These are phyloP conservation scores for Sericinus montela DNA, from an alignment of 2,888 invertebrate species.

Conservation along the genomic window DNA sequence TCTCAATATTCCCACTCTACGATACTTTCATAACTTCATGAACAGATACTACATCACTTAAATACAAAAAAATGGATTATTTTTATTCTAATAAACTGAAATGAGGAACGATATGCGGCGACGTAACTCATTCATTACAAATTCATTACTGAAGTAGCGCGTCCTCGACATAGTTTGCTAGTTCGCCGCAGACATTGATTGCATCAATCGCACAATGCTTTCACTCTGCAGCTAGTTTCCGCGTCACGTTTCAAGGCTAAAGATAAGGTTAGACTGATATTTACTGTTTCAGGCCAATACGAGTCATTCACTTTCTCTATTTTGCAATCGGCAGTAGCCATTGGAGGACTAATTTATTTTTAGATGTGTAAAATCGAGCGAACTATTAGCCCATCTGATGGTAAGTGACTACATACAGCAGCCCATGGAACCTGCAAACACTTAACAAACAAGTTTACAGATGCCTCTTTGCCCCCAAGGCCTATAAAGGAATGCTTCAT, in stretches of 20 bases:
- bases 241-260: conserved; percentile 74
- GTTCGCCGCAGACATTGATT: conserved; percentile 48
- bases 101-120: conserved; percentile 5
- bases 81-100: conserved; percentile 1
- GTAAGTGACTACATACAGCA: too few species aligned
- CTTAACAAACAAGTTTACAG: too few species aligned
- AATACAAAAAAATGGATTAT: neutral
- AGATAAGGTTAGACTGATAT: conserved; percentile 63
- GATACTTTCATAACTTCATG: neutral
- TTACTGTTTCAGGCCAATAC: conserved; percentile 66
- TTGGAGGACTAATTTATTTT: too few species aligned
- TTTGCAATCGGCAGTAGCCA: conserved; percentile 10
- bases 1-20: too few species aligned
- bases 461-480: too few species aligned
- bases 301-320: conserved; percentile 64
- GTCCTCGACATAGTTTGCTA: conserved; percentile 57
- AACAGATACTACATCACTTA: conserved; percentile 2
- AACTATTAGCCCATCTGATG: too few species aligned
- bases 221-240: conserved; percentile 66
- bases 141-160: conserved; percentile 30
- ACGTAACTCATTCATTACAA: conserved; percentile 33
- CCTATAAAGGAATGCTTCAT: too few species aligned
- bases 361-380: too few species aligned
- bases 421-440: too few species aligned
- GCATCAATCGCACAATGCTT: conserved; percentile 68